Percentiles rank a stretch among this genome's conserved stretches.
Conservation (phyloP, 2,888 invertebrate genomes). For the Ennomos fuscantarius region DNA sequence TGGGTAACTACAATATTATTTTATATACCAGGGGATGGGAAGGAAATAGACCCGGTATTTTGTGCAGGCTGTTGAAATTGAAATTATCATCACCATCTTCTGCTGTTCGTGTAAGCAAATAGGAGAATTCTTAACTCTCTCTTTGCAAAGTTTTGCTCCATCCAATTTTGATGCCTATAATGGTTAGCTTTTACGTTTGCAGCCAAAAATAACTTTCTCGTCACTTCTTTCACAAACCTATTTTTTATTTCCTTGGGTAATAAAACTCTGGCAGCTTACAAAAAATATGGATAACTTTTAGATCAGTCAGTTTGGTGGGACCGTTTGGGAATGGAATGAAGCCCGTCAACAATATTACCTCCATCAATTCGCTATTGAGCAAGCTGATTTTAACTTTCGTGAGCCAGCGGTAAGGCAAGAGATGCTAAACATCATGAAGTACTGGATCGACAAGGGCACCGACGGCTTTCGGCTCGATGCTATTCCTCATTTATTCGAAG, state of each 20-base stretch:
- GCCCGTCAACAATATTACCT: slow-evolving; percentile 87
- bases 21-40: too few relatives aligned
- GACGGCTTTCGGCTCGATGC: slow-evolving; percentile 91
- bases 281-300: slow-evolving; percentile 37
- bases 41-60: too few relatives aligned
- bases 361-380: slow-evolving; percentile 87
- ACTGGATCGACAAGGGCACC: slow-evolving; percentile 91
- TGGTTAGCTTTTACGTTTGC: too few relatives aligned
- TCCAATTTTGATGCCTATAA: too few relatives aligned
- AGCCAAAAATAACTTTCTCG: too few relatives aligned
- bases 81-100: too few relatives aligned
- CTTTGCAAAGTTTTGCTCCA: background rate
- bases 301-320: slow-evolving; percentile 85
- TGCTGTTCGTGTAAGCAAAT: too few relatives aligned
- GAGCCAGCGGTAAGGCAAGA: slow-evolving; percentile 82
- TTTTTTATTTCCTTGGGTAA: background rate
- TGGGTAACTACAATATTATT: slow-evolving; percentile 64
- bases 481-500: slow-evolving; percentile 84
- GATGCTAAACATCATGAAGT: slow-evolving; percentile 86
- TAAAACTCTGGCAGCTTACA: too few relatives aligned
- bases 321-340: slow-evolving; percentile 89
- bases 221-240: background rate
- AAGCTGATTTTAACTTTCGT: slow-evolving; percentile 89
- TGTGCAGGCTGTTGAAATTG: too few relatives aligned
- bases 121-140: too few relatives aligned